Conservation (phyloP, 1,140 invertebrate species). For the Portunus trituberculatus region DNA sequence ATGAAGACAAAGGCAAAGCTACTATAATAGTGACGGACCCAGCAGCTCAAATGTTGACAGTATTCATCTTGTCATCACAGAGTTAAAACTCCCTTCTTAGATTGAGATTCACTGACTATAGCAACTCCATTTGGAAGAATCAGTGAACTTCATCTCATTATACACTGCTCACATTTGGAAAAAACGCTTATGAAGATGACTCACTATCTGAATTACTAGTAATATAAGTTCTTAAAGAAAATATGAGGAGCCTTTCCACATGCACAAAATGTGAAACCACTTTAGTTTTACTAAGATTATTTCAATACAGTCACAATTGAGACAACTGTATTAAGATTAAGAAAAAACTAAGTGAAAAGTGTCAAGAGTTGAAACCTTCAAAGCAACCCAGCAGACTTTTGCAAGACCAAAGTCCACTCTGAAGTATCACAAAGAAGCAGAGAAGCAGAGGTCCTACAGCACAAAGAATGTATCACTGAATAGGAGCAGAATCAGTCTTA, state of each 20-base stretch:
- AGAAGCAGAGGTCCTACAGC: neutral
- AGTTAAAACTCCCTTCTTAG: too few species aligned
- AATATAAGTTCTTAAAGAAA: neutral
- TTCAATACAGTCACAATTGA: neutral
- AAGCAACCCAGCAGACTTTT: neutral
- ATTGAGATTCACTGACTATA: neutral
- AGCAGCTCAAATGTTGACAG: too few species aligned
- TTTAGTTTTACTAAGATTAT: neutral
- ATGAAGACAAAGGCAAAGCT: too few species aligned
- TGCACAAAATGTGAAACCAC: neutral
- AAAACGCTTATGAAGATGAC: conserved; percentile 68
- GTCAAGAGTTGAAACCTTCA: neutral
- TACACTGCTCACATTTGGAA: conserved; percentile 49
- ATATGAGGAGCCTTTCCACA: neutral
- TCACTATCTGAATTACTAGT: conserved; percentile 14
- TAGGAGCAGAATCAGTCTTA: too few species aligned
- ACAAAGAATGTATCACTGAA: neutral
- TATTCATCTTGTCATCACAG: too few species aligned
- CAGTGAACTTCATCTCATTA: neutral
- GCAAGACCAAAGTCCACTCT: neutral
- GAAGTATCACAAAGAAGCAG: neutral
- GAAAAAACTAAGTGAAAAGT: neutral
- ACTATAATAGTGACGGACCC: too few species aligned
- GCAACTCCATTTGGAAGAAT: conserved; percentile 11
- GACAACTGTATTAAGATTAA: neutral